Evolutionary conservation across 2,113 vertebrate species (phyloP).

Genomic region (Tragelaphus scriptus): DNA sequence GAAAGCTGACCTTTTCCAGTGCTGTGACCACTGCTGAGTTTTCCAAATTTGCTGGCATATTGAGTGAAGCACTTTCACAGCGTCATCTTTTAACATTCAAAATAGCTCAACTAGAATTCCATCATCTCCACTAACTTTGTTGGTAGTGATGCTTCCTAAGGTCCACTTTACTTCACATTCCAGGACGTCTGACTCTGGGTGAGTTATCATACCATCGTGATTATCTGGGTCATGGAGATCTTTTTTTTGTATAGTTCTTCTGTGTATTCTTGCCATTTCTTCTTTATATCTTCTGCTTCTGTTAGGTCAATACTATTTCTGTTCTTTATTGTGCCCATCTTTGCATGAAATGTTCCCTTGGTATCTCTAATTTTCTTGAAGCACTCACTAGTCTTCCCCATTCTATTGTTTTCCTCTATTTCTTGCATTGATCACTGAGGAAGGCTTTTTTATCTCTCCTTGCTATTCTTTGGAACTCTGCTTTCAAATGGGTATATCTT

Average conservation of each 20-base stretch:
- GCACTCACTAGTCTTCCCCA: not conserved
- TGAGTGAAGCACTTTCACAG: not conserved
- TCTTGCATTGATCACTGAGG: not conserved
- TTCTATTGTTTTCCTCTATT: not conserved
- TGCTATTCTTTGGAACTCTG: not conserved
- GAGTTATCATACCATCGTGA: not conserved
- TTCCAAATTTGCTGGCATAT: not conserved
- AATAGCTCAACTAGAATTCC: not conserved
- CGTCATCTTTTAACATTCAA: not conserved
- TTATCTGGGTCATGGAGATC: not conserved
- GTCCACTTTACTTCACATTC: not conserved
- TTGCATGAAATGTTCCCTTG: not conserved
- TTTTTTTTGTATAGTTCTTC: not conserved
- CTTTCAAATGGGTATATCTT: not conserved
- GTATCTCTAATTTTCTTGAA: not conserved
- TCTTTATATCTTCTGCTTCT: not conserved
- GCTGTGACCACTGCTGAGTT: not conserved
- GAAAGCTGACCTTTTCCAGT: not conserved
- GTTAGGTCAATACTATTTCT: not conserved
- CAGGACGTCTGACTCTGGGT: not conserved
- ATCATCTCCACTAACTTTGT: not conserved
- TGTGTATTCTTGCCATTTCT: not conserved
- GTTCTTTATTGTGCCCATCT: not conserved
- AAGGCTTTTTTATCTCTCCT: not conserved
- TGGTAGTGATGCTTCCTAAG: not conserved